A percentile compares a stretch with the other conserved stretches of the same genome.
Conservation (phyloP, 2,888 invertebrate species). For the Esperia sulphurella region DNA sequence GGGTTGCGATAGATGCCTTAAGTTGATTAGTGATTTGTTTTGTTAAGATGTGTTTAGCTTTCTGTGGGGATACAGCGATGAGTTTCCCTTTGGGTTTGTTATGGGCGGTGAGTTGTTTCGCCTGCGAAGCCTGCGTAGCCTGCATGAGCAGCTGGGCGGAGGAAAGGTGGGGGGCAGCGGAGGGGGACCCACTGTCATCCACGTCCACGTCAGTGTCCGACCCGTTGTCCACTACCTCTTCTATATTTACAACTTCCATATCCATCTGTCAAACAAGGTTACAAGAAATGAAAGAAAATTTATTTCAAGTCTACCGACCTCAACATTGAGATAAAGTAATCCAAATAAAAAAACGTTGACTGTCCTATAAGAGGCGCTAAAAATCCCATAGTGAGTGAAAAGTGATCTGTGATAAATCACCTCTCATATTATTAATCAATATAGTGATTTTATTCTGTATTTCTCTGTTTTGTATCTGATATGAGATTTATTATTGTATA, state of each 20-base stretch:
- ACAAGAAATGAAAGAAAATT: constrained; percentile 7
- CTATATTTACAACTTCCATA: constrained; percentile 42
- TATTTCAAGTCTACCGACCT: too few species aligned
- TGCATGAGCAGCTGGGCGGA: constrained; percentile 66
- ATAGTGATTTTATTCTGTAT: too few species aligned
- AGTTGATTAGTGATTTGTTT: constrained; percentile 5
- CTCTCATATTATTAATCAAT: too few species aligned
- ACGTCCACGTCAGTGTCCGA: constrained; percentile 72
- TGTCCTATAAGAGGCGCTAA: too few species aligned
- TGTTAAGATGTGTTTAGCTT: constrained; percentile 12
- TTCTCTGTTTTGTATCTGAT: too few species aligned
- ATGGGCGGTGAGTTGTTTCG: constrained; percentile 22
- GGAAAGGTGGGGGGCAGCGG: constrained; percentile 43
- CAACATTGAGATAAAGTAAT: too few species aligned
- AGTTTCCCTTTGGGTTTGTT: constrained; percentile 41
- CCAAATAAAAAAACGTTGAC: too few species aligned
- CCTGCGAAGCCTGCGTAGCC: constrained; percentile 42
- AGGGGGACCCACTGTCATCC: constrained; percentile 45
- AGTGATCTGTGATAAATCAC: too few species aligned
- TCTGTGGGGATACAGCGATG: constrained; percentile 29
- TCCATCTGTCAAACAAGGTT: constrained; percentile 41
- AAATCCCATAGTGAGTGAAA: too few species aligned
- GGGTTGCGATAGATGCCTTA: constrained; percentile 14
- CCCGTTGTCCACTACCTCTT: constrained; percentile 51
- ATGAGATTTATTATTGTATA: too few species aligned